These are phyloP conservation scores for Rachycentron canadum DNA, from an alignment of 2,797 vertebrate species.

Conservation along the genomic window DNA sequence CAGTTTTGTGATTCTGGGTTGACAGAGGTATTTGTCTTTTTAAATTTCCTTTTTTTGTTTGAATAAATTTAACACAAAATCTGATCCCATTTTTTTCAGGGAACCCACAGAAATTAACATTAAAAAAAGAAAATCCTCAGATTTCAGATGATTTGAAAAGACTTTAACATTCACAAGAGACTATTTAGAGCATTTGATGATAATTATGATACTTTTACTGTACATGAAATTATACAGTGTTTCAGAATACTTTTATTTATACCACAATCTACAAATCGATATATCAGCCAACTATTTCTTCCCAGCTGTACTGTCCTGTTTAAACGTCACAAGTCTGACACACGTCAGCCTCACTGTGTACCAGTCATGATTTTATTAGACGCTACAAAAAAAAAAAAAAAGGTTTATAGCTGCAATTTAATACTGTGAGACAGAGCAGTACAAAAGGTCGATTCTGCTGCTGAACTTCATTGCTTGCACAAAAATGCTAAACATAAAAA, in stretches of 20 bases:
- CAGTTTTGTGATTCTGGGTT: neutral
- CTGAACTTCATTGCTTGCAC: conserved; percentile 18
- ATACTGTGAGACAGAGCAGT: conserved; percentile 36
- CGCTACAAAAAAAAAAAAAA: conserved; percentile 15
- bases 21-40: too few relatives aligned
- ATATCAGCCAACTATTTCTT: neutral
- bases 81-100: neutral
- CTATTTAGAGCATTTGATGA: neutral
- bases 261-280: neutral
- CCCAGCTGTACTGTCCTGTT: neutral
- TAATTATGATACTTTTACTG: neutral
- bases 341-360: neutral
- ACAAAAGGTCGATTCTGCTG: conserved; percentile 41
- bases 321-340: conserved; percentile 8
- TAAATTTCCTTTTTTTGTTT: too few relatives aligned
- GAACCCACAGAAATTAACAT: neutral
- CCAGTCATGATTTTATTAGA: conserved; percentile 41
- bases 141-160: neutral
- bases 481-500: conserved; percentile 21
- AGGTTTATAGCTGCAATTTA: conserved; percentile 43
- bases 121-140: neutral
- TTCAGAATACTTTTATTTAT: neutral
- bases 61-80: too few relatives aligned
- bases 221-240: neutral
- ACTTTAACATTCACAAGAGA: neutral